A percentile compares a stretch with the other conserved stretches of the same genome.
Conservation (phyloP, 2,888 invertebrate genomes). For the Rhorus exstirpatorius region DNA sequence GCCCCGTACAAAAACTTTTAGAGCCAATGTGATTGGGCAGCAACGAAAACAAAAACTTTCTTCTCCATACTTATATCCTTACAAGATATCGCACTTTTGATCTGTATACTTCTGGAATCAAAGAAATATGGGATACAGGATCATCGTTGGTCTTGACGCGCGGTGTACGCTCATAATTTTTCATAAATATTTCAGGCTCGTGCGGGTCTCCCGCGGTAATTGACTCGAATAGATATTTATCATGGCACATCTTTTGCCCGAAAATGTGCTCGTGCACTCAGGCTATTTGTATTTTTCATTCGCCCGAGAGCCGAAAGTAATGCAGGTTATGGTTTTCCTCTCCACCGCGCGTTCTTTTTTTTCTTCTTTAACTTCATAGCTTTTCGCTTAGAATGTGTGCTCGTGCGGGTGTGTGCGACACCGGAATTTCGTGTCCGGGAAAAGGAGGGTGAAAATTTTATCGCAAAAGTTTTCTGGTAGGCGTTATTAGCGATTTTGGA, state of each 20-base stretch:
- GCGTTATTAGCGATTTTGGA: constrained; percentile 54
- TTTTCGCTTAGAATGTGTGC: constrained; percentile 27
- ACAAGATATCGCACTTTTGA: constrained; percentile 12
- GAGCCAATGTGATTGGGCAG: not conserved
- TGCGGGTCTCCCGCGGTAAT: constrained; percentile 15
- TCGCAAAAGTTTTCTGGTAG: constrained; percentile 60
- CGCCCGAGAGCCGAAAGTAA: constrained; percentile 23
- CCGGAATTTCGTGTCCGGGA: constrained; percentile 5
- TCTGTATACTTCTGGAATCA: not conserved
- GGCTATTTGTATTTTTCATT: constrained; percentile 20
- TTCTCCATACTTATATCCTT: constrained; percentile 1
- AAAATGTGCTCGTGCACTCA: constrained; percentile 53
- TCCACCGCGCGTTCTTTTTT: constrained; percentile 4
- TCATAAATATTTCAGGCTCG: constrained; percentile 36
- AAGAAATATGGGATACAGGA: not conserved
- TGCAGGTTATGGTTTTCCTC: constrained; percentile 36
- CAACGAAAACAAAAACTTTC: constrained; percentile 9
- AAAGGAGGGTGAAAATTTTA: constrained; percentile 58
- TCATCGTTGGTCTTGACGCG: not conserved
- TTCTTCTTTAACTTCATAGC: no score
- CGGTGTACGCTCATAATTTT: constrained; percentile 5
- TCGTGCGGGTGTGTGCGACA: constrained; percentile 3
- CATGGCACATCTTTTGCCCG: not conserved
- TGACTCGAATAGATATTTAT: constrained; percentile 50
- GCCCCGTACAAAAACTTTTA: no score